A percentile compares a stretch with the other conserved stretches of the same genome.
Evolutionary conservation across 2,797 vertebrate genomes (phyloP).

Genomic region (Phyllotis vaccarum): DNA sequence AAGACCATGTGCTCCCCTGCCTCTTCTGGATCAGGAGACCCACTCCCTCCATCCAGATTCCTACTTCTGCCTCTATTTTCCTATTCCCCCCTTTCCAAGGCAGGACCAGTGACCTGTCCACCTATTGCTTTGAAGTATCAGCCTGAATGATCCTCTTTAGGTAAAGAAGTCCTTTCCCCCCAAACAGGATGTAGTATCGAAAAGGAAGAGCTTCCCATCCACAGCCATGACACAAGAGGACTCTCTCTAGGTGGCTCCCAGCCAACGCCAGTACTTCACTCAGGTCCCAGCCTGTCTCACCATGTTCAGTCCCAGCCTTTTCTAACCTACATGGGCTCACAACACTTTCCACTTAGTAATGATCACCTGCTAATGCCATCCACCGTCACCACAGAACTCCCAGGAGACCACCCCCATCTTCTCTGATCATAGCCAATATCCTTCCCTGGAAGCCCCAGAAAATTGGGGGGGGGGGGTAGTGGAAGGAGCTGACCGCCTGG

Average conservation of each 20-base stretch:
- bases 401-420: background rate
- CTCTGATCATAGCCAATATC: background rate
- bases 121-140: background rate
- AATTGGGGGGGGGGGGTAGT: background rate
- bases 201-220: background rate
- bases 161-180: background rate
- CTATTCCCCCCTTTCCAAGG: background rate
- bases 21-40: background rate
- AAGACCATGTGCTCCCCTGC: background rate
- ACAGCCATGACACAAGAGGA: background rate
- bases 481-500: conserved; percentile 65
- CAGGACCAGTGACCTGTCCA: background rate
- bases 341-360: background rate
- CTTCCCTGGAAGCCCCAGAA: conserved; percentile 29
- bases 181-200: background rate
- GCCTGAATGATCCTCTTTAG: background rate
- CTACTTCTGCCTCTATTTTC: background rate
- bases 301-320: background rate
- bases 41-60: background rate
- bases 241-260: background rate
- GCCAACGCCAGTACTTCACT: background rate
- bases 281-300: background rate
- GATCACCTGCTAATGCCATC: background rate
- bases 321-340: background rate
- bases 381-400: conserved; percentile 10